These are phyloP conservation scores for Gavialis gangeticus DNA, from an alignment of 2,113 vertebrate genomes.

Conservation along the genomic window DNA sequence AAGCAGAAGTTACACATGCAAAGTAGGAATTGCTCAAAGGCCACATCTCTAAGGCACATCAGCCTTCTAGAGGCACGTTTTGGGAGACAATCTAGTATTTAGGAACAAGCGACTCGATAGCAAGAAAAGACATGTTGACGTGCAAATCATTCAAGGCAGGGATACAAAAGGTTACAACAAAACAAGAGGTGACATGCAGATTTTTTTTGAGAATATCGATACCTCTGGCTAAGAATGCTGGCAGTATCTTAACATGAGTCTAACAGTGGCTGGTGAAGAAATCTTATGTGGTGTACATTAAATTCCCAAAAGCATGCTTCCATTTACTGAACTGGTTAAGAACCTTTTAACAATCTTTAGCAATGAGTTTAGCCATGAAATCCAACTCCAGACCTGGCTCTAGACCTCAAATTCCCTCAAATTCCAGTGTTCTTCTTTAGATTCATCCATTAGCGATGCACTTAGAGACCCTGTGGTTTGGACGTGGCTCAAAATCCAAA, in stretches of 20 bases:
- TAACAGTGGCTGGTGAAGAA: background rate
- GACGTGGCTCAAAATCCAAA: background rate
- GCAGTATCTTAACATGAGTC: rapidly evolving
- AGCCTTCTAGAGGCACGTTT: background rate
- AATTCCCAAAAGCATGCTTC: background rate
- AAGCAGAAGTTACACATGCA: background rate
- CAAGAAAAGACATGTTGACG: background rate
- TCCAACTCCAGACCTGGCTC: background rate
- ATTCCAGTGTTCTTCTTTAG: background rate
- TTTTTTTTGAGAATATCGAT: background rate
- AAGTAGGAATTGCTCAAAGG: background rate
- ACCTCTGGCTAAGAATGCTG: background rate
- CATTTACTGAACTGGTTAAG: background rate
- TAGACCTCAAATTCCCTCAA: background rate
- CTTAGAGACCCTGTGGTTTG: background rate
- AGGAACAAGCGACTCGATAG: background rate
- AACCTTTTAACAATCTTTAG: background rate
- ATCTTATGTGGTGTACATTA: background rate
- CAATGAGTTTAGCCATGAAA: background rate
- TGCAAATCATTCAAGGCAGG: background rate
- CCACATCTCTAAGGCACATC: background rate
- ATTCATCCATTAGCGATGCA: background rate
- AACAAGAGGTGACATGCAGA: background rate
- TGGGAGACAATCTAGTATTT: background rate
- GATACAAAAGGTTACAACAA: background rate